Percentiles rank a stretch among this genome's conserved stretches.
Evolutionary conservation across 1,140 invertebrate species (phyloP).

Genomic region (Bombus cullumanus): DNA sequence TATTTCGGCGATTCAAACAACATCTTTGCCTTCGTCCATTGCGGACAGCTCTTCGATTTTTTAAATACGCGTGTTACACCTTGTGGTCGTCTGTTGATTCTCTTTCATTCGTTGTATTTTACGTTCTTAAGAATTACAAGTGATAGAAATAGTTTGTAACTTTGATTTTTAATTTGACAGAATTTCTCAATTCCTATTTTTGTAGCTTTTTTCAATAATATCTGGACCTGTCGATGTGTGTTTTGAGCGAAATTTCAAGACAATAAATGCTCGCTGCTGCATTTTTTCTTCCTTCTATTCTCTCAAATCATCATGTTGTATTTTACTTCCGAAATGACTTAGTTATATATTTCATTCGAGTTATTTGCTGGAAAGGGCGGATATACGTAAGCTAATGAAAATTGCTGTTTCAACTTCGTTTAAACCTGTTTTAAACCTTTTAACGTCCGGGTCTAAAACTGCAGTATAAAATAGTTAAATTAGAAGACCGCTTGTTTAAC

Average conservation of each 20-base stretch:
- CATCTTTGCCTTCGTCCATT: too few species aligned
- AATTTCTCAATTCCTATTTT: too few species aligned
- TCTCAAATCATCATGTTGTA: background rate
- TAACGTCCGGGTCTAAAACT: background rate
- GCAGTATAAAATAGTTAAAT: background rate
- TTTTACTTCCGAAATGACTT: background rate
- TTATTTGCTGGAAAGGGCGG: background rate
- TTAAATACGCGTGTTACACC: too few species aligned
- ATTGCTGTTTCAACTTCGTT: slow-evolving; percentile 11
- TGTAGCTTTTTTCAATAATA: too few species aligned
- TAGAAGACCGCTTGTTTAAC: background rate
- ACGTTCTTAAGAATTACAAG: too few species aligned
- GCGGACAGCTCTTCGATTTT: too few species aligned
- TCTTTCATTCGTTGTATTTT: background rate
- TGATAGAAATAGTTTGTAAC: too few species aligned
- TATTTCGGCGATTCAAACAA: too few species aligned
- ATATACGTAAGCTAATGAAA: background rate
- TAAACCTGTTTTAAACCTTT: background rate
- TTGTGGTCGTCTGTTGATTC: too few species aligned
- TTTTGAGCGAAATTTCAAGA: too few species aligned
- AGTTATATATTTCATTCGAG: background rate
- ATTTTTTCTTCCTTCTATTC: background rate
- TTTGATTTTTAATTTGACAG: background rate
- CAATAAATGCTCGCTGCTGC: too few species aligned
- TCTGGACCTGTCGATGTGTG: too few species aligned